Evolutionary conservation across 2,888 invertebrate genomes (phyloP).

Genomic region (Crepidodera aurea): DNA sequence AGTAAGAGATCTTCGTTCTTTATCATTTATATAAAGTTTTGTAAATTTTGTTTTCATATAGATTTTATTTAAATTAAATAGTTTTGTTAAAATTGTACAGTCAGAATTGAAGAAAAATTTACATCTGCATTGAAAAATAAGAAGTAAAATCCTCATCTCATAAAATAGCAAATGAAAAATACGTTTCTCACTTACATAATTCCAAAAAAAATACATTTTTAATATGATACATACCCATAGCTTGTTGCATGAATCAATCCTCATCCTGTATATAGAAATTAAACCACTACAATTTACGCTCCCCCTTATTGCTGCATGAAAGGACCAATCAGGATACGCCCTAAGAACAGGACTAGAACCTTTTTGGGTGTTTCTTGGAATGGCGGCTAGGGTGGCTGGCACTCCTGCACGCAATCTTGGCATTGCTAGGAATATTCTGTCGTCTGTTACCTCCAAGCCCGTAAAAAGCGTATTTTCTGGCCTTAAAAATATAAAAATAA

Average conservation of each 20-base stretch:
- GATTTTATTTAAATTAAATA: too few species aligned
- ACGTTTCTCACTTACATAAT: too few species aligned
- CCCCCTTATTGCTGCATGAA: slow-evolving; percentile 75
- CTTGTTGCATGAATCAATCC: slow-evolving; percentile 81
- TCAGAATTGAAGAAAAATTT: too few species aligned
- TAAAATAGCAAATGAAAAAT: too few species aligned
- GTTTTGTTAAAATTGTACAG: too few species aligned
- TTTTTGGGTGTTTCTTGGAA: slow-evolving; percentile 70
- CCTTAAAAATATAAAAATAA: slow-evolving; percentile 58
- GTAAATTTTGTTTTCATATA: too few species aligned
- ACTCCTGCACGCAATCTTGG: slow-evolving; percentile 80
- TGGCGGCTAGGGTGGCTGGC: slow-evolving; percentile 76
- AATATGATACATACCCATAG: slow-evolving; percentile 72
- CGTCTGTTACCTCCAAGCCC: slow-evolving; percentile 76
- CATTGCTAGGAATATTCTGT: slow-evolving; percentile 77
- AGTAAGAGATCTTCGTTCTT: too few species aligned
- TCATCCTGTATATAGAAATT: slow-evolving; percentile 80
- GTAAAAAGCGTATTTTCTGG: slow-evolving; percentile 81
- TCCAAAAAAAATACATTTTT: too few species aligned
- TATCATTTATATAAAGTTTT: too few species aligned
- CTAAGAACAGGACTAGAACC: slow-evolving; percentile 70
- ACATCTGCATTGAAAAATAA: too few species aligned
- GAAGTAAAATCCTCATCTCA: too few species aligned
- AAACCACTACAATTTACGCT: slow-evolving; percentile 79
- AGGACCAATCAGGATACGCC: slow-evolving; percentile 65